Conservation (phyloP, 2,797 vertebrate species). For the Mionectes olivaceus region DNA sequence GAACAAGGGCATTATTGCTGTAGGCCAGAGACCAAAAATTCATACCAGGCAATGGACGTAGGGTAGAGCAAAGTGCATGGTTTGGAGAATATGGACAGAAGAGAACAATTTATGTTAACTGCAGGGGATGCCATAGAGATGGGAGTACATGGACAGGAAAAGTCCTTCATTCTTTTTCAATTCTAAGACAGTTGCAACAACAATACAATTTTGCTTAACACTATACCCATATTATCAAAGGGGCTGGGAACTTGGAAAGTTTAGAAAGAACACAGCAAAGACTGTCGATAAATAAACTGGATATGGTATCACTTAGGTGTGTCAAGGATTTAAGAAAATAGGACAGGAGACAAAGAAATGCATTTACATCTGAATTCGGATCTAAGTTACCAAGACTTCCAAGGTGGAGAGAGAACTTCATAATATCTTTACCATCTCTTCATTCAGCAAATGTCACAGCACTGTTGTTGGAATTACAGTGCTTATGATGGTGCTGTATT, state of each 20-base stretch:
- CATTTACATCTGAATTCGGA: neutral
- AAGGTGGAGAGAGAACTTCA: neutral
- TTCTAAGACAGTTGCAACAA: neutral
- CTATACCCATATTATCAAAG: neutral
- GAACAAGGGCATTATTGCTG: neutral
- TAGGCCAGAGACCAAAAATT: slow-evolving; percentile 63
- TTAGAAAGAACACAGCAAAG: neutral
- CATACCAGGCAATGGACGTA: slow-evolving; percentile 36
- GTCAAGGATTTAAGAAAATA: neutral
- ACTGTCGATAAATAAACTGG: neutral
- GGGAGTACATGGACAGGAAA: neutral
- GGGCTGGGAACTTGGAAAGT: neutral
- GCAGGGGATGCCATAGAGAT: neutral
- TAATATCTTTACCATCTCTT: neutral
- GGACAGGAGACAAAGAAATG: neutral
- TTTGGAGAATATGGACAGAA: neutral
- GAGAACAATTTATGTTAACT: neutral
- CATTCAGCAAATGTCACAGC: neutral
- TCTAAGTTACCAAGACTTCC: neutral
- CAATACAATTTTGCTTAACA: neutral
- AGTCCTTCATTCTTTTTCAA: neutral
- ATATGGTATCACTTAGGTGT: neutral
- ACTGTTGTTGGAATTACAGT: neutral
- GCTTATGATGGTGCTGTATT: neutral
- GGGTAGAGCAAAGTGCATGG: slow-evolving; percentile 30